Percentiles rank a stretch among this genome's conserved stretches.
These are phyloP conservation scores for Cenopis cana DNA, from an alignment of 2,888 invertebrate species.

Conservation along the genomic window DNA sequence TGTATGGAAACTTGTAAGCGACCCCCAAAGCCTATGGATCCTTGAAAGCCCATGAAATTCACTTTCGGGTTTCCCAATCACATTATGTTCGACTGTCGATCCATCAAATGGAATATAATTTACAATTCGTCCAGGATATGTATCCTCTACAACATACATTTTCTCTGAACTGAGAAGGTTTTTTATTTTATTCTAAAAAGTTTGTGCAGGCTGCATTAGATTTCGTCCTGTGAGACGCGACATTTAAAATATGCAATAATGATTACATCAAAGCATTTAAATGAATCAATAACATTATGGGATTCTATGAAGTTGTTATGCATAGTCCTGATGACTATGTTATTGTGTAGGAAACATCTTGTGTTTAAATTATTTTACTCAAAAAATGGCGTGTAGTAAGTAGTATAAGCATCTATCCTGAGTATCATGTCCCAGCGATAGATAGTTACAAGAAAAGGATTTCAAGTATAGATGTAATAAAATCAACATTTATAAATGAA, in stretches of 20 bases:
- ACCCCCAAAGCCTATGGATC: neutral
- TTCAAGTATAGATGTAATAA: neutral
- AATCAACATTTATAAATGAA: conserved; percentile 17
- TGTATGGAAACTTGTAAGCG: neutral
- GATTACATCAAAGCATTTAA: no score
- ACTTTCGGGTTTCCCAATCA: neutral
- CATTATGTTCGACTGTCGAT: neutral
- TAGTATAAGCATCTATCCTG: neutral
- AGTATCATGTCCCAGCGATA: neutral
- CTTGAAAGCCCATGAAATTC: neutral
- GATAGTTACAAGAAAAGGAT: neutral
- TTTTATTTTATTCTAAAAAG: no score
- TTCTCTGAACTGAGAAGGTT: no score
- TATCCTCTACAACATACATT: neutral
- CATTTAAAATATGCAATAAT: neutral
- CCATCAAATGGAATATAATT: neutral
- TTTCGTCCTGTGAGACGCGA: no score
- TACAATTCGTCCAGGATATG: neutral
- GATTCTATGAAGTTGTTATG: neutral
- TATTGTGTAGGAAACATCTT: no score
- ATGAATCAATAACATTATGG: no score
- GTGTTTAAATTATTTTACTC: no score
- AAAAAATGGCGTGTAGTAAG: no score
- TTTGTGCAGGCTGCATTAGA: no score
- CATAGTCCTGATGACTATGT: neutral